Percentiles rank a stretch among this genome's conserved stretches.
These are phyloP conservation scores for Kryphioiulus occultus DNA, from an alignment of 2,888 invertebrate species.

Conservation along the genomic window DNA sequence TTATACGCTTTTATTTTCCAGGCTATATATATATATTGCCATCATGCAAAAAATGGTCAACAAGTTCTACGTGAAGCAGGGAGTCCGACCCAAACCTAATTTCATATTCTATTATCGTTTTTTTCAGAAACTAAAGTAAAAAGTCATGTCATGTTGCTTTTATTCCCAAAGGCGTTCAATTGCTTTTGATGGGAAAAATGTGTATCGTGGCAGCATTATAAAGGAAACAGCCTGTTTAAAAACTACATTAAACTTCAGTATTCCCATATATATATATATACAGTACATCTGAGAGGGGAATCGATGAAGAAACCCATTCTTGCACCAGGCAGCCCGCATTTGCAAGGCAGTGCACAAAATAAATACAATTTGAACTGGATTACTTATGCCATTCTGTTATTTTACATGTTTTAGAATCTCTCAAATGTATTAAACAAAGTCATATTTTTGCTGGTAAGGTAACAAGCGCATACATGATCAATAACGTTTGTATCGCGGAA, in stretches of 20 bases:
- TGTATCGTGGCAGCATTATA: not conserved
- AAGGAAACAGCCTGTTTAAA: not conserved
- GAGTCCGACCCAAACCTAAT: too few relatives aligned
- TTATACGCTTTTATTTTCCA: too few relatives aligned
- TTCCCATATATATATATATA: too few relatives aligned
- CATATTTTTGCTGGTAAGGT: not conserved
- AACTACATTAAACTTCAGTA: not conserved
- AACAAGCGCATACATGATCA: not conserved
- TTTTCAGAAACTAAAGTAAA: conserved; percentile 5
- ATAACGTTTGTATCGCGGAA: too few relatives aligned
- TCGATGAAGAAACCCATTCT: not conserved
- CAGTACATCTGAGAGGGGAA: not conserved
- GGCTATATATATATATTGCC: too few relatives aligned
- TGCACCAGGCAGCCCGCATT: not conserved
- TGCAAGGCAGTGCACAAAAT: not conserved
- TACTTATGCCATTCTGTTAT: not conserved
- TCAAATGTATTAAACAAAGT: not conserved
- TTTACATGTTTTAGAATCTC: not conserved
- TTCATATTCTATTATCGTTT: not conserved
- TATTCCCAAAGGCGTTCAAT: not conserved
- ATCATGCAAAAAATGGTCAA: too few relatives aligned
- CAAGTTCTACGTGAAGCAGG: too few relatives aligned
- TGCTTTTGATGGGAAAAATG: not conserved
- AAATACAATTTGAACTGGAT: not conserved
- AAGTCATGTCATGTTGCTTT: not conserved